Conservation (phyloP, 2,797 vertebrate species). For the Micropoecilia bifurca region DNA sequence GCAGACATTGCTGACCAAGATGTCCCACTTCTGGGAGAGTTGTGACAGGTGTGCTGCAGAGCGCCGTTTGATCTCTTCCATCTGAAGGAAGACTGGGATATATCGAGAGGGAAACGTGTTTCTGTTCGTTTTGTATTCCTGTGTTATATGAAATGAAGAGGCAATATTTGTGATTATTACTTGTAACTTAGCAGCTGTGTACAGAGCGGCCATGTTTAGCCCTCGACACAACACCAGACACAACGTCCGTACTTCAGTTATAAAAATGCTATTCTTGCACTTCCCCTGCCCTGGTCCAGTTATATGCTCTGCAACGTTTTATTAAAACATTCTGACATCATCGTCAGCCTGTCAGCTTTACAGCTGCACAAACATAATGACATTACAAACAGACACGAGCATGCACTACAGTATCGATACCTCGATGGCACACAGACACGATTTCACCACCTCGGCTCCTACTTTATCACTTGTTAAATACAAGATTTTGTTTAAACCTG, state of each 20-base stretch:
- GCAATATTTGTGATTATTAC: neutral
- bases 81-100: neutral
- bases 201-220: neutral
- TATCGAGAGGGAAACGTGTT: too few species aligned
- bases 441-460: conserved; percentile 34
- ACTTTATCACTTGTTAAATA: conserved; percentile 30
- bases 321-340: conserved; percentile 28
- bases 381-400: conserved; percentile 46
- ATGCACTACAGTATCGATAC: conserved; percentile 31
- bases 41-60: neutral
- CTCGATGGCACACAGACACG: conserved; percentile 28
- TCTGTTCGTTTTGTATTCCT: neutral
- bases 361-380: conserved; percentile 40
- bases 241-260: conserved; percentile 14
- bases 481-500: conserved; percentile 41
- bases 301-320: conserved; percentile 38
- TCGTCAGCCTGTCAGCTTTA: conserved; percentile 45
- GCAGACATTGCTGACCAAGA: neutral
- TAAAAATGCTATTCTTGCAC: conserved; percentile 28
- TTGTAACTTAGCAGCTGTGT: neutral
- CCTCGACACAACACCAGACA: neutral
- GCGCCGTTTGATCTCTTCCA: neutral
- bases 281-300: conserved; percentile 30
- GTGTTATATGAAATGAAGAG: neutral
- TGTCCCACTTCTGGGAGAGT: neutral